Base-by-base conservation (phyloP, 2,888 invertebrate genomes). In the Acanthococcus lagerstroemiae region DNA sequence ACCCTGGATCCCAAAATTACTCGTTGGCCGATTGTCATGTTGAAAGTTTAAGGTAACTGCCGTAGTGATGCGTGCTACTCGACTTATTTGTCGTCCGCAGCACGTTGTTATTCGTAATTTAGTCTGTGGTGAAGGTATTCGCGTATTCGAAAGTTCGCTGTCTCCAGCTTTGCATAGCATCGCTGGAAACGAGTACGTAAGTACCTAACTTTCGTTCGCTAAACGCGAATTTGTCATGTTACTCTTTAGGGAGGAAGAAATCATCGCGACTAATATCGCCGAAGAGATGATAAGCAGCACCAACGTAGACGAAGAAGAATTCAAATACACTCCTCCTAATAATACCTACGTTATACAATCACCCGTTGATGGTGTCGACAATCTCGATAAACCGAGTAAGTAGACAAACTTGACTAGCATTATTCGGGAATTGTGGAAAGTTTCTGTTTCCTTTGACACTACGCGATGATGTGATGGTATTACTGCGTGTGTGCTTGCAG, bases 271-370 rank as follows among this genome's bases (percentile, higher is more conserved):
- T 15, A 50, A 26, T 24, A 63, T 63, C 27, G 50, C 30, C 24
- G 63, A 63, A 52, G 60, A 60, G 19, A 4, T 63, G 50, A 54
- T 63, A 3, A n/a, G 52, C 24, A 54, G 30, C 7, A 52, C 21
- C 27, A 37, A 52, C 37, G 26, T 37, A 37, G 54, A 63, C 1
- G 54, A 54, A 15, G 52, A 52, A 26, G 63, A 63, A 24, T 63
- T 63, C 6, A 52, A 63, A 50, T 52, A 30, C 37, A 9, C 2
- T 12, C 50, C 48, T 17, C 52, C 52, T 4, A 63, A 54, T 24
- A 63, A 63, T 63, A 52, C 37, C 4, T 63, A 63, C 30, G 37
- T 63, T 21, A 54, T 63, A 2, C 52, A 63, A 17, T 63, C 63
- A 3, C 37, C 63, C 0, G 37, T 24, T 19, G 63, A 37, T 22